Percentiles rank a stretch among this genome's conserved stretches.
Evolutionary conservation across 1,140 invertebrate species (phyloP).

Genomic region (Panulirus ornatus): DNA sequence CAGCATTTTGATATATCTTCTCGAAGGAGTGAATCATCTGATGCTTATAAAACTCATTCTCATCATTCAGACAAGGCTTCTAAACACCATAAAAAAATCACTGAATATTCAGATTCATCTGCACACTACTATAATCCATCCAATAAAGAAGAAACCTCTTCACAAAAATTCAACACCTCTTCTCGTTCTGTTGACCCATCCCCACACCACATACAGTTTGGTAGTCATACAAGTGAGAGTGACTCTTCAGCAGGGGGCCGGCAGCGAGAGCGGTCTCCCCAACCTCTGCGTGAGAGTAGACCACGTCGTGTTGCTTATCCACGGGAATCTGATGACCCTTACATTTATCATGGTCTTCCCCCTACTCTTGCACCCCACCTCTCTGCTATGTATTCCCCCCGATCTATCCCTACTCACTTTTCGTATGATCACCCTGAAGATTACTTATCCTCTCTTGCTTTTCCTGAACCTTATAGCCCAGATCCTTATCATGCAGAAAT

Average conservation of each 20-base stretch:
- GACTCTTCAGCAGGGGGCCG: background rate
- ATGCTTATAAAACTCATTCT: constrained; percentile 31
- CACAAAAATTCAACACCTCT: constrained; percentile 24
- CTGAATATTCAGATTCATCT: constrained; percentile 13
- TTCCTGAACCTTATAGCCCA: constrained; percentile 57
- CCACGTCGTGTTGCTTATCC: constrained; percentile 19
- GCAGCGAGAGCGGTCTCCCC: constrained; percentile 19
- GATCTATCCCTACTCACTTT: constrained; percentile 60
- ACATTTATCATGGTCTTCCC: constrained; percentile 53
- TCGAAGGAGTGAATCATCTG: constrained; percentile 16
- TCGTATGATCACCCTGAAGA: constrained; percentile 65
- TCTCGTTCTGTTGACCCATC: constrained; percentile 7
- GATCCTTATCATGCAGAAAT: constrained; percentile 64
- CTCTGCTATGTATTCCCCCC: constrained; percentile 55
- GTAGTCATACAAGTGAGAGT: background rate
- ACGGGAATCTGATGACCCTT: constrained; percentile 41
- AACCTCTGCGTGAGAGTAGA: constrained; percentile 27
- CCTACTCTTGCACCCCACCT: constrained; percentile 66
- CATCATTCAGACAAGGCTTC: constrained; percentile 17
- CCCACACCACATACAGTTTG: constrained; percentile 13
- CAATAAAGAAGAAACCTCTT: background rate
- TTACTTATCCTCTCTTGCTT: constrained; percentile 48
- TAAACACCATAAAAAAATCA: constrained; percentile 27
- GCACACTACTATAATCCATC: constrained; percentile 27
- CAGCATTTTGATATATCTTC: constrained; percentile 27